A percentile compares a stretch with the other conserved stretches of the same genome.
Evolutionary conservation across 2,888 invertebrate genomes (phyloP).

Genomic region (Dilophus febrilis): DNA sequence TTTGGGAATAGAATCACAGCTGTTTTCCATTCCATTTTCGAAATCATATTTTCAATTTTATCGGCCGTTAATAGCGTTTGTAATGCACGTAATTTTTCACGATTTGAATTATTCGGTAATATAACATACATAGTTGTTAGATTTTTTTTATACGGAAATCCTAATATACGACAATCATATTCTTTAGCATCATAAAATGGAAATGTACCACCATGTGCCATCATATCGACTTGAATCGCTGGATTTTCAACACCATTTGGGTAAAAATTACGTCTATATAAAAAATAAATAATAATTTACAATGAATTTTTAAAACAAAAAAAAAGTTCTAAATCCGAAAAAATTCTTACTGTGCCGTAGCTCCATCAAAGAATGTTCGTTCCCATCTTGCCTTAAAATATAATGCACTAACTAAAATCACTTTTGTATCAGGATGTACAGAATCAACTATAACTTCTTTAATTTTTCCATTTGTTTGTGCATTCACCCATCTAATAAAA

Average conservation of each 20-base stretch:
- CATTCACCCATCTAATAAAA: conserved; percentile 33
- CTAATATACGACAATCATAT: conserved; percentile 38
- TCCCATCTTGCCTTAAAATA: conserved; percentile 48
- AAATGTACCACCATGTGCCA: conserved; percentile 42
- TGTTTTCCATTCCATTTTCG: conserved; percentile 23
- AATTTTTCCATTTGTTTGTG: conserved; percentile 41
- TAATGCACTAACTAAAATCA: conserved; percentile 45
- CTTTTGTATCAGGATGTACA: conserved; percentile 33
- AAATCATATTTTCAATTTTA: conserved; percentile 26
- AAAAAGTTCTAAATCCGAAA: no score
- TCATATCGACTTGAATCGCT: conserved; percentile 35
- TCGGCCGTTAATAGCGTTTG: conserved; percentile 30
- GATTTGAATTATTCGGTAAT: conserved; percentile 36
- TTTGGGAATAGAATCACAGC: conserved; percentile 46
- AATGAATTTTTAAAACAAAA: neutral
- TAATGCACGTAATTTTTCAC: conserved; percentile 29
- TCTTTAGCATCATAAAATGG: conserved; percentile 31
- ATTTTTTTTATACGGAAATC: conserved; percentile 47
- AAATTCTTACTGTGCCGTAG: conserved; percentile 30
- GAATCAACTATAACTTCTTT: conserved; percentile 32
- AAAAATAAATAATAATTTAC: neutral
- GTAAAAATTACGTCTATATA: conserved; percentile 34
- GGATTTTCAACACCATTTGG: conserved; percentile 29
- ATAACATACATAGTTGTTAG: conserved; percentile 46
- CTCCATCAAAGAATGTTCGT: conserved; percentile 35